phyloP scores from a whole-genome alignment of 2,113 vertebrate species.

The Solea senegalensis region DNA sequence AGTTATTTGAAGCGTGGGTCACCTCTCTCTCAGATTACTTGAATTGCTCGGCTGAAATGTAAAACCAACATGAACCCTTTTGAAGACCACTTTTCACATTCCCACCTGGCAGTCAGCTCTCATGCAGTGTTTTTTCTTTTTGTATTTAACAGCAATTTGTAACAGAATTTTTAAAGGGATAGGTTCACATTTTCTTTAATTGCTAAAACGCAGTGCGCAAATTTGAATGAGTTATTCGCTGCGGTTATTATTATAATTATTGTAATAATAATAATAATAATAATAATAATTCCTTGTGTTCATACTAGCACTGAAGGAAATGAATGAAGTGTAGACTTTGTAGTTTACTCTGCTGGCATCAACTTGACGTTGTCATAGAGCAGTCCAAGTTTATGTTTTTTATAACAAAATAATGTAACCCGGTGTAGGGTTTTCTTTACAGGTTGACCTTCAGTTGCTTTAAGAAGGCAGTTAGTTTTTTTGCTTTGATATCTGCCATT shows the following conservation, averaged over 20 bases:
- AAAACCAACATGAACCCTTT: constrained; percentile 32
- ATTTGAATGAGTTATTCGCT: background rate
- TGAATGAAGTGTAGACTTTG: background rate
- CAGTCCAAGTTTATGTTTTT: too few species aligned
- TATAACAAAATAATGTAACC: too few species aligned
- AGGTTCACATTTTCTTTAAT: constrained; percentile 6
- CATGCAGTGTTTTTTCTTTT: constrained; percentile 17
- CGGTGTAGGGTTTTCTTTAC: too few species aligned
- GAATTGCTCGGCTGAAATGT: constrained; percentile 30
- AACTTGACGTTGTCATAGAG: too few species aligned
- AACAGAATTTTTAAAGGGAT: background rate
- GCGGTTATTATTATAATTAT: background rate
- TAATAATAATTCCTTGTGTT: background rate
- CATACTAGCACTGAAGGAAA: background rate
- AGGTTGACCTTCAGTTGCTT: too few species aligned
- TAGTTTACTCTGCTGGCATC: too few species aligned
- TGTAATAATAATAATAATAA: too few species aligned
- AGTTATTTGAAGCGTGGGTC: constrained; percentile 19
- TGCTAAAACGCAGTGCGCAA: background rate
- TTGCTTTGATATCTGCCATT: too few species aligned
- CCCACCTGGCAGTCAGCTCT: constrained; percentile 50
- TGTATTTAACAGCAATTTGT: constrained; percentile 9
- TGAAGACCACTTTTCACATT: constrained; percentile 67
- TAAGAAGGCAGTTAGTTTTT: too few species aligned
- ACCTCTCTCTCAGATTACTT: constrained; percentile 3